Evolutionary conservation across 2,888 invertebrate species (phyloP), one percentile per base, ranked within the genome.

Genomic region (Halictus ligatus): DNA sequence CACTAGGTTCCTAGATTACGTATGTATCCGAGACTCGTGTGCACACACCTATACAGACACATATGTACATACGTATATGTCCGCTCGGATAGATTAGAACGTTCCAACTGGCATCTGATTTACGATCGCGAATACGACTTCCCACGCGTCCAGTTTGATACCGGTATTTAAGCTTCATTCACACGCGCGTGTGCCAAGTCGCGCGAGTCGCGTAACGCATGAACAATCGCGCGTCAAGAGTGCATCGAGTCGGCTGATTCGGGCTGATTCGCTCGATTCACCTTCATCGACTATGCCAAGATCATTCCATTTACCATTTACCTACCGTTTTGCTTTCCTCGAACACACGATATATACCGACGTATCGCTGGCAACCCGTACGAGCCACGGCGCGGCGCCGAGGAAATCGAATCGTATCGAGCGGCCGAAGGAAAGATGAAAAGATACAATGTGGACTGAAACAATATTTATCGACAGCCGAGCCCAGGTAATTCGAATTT

Each of bases 1-100:
- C 89, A 86, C 88, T 86, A 80, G 88, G 87, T 85, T 85, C 90
- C 83, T 91, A 85, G 91, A 91, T 91, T 88, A 87, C 88, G 82
- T 86, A 82, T 80, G 86, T 80, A 88, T 76, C 13, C 48, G 64
- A 5, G 74, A 75, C 72, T 79, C 78, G 78, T 81, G 5, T 21
- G 40, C 40, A 21, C 40, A 35, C 4, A 40, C 64, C 7, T 13
- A 29, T 25, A 25, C 6, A 25, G 10, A 13, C 0, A 60, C 13
- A n/a, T 12, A 6, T 2, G 13, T 4, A n/a, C 5, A 25, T 1
- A 4, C 2, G 0, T 50, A 5, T 7, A 48, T 48, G 15, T 46
- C 67, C 86, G 69, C 43, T 86, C 77, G 85, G 87, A 91, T 89
- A 91, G 91, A 91, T 91, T 91, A 90, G 88, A 89, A 78, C 80